Conservation (phyloP, 2,797 vertebrate species). For the Bryconaethiops microstoma region DNA sequence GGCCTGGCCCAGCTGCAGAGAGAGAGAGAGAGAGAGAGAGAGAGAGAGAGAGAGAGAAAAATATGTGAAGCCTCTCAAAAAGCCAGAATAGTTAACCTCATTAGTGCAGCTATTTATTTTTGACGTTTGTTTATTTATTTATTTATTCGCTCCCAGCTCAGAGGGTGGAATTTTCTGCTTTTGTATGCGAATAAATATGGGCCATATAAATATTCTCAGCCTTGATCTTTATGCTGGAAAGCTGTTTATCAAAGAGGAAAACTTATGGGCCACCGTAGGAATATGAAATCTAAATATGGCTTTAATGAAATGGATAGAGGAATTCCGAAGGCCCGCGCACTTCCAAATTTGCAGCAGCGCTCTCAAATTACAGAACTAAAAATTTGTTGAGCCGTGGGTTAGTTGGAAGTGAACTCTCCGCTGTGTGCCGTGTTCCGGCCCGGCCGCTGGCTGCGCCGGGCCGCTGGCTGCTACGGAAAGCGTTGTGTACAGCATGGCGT, state of each 20-base stretch:
- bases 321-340: slow-evolving; percentile 51
- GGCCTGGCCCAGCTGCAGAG: slow-evolving; percentile 58
- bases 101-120: slow-evolving; percentile 76
- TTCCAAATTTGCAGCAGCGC: not conserved
- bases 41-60: too few relatives aligned
- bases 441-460: not conserved
- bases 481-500: not conserved
- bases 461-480: not conserved
- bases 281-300: slow-evolving; percentile 69
- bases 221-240: slow-evolving; percentile 69
- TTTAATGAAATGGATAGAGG: slow-evolving; percentile 68
- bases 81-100: slow-evolving; percentile 76
- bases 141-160: slow-evolving; percentile 62
- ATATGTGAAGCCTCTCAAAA: slow-evolving; percentile 69
- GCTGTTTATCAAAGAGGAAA: slow-evolving; percentile 79
- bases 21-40: not conserved
- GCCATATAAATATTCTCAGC: slow-evolving; percentile 73
- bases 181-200: slow-evolving; percentile 75
- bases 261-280: slow-evolving; percentile 72
- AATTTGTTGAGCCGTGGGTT: slow-evolving; percentile 14
- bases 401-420: not conserved
- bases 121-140: slow-evolving; percentile 62
- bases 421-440: not conserved
- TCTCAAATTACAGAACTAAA: slow-evolving; percentile 7
- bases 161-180: slow-evolving; percentile 67